Evolutionary conservation across 92 coral and sea anemone species (phyloP).

Genomic region (Heliopora coerulea): DNA sequence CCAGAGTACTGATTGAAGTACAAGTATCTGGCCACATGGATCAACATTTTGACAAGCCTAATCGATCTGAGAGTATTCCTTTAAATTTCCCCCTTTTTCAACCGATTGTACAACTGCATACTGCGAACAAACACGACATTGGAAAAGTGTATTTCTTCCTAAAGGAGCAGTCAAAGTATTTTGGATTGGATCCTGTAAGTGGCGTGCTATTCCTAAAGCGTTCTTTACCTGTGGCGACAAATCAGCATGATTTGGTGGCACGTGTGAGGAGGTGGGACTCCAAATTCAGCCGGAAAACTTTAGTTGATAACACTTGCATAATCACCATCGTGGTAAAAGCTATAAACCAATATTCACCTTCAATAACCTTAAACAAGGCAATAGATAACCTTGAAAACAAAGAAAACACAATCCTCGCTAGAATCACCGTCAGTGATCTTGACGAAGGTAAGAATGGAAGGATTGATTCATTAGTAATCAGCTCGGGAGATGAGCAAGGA

Average conservation of each 20-base stretch:
- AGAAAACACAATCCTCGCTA: conserved; percentile 58
- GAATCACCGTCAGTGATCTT: conserved; percentile 63
- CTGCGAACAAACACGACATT: conserved; percentile 67
- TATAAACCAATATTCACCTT: conserved; percentile 78
- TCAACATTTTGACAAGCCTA: conserved; percentile 65
- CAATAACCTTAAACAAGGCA: conserved; percentile 54
- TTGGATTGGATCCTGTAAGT: conserved; percentile 75
- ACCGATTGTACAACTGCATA: conserved; percentile 65
- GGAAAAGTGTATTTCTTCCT: conserved; percentile 89
- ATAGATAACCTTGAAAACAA: conserved; percentile 59
- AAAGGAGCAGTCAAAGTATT: conserved; percentile 56
- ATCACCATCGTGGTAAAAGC: conserved; percentile 61
- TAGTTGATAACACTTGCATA: conserved; percentile 53
- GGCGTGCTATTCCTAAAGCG: conserved; percentile 80
- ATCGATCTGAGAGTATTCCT: conserved; percentile 52
- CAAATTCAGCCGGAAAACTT: conserved; percentile 53
- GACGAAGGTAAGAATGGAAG: conserved; percentile 78
- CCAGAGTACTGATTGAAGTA: conserved; percentile 73
- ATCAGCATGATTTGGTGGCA: conserved; percentile 52
- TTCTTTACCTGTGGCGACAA: conserved; percentile 50
- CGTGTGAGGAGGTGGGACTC: conserved; percentile 66
- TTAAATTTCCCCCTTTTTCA: conserved; percentile 79
- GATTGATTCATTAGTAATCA: conserved; percentile 72
- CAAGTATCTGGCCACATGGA: conserved; percentile 69
- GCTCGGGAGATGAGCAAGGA: conserved; percentile 67